phyloP scores from a whole-genome alignment of 2,113 vertebrate genomes.

The Ramphastos sulfuratus region DNA sequence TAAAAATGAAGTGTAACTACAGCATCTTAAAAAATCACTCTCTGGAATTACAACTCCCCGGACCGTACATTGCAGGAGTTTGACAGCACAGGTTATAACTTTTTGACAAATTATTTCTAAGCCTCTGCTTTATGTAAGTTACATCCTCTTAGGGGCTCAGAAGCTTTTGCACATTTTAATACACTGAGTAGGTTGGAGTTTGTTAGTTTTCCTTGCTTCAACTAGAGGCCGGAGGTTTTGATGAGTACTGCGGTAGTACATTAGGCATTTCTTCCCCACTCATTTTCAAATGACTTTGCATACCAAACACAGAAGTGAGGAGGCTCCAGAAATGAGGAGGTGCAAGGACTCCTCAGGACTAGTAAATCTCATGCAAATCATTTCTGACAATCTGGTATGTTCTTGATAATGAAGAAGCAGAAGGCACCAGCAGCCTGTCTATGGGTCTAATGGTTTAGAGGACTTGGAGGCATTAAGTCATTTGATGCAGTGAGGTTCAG shows the following conservation, averaged over 20 bases:
- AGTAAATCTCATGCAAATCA: neutral
- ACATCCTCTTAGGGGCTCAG: neutral
- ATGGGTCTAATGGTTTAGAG: neutral
- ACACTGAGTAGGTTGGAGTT: neutral
- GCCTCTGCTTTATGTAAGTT: constrained; percentile 32
- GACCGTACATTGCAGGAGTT: neutral
- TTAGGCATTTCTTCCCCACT: neutral
- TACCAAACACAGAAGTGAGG: neutral
- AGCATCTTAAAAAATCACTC: constrained; percentile 24
- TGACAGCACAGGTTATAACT: constrained; percentile 6
- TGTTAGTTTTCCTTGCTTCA: constrained; percentile 26
- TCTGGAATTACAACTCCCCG: neutral
- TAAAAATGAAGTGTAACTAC: constrained; percentile 20
- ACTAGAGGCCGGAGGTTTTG: neutral
- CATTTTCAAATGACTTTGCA: neutral
- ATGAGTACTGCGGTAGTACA: neutral
- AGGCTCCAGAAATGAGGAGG: neutral
- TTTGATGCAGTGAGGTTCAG: neutral
- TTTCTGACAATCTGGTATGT: neutral
- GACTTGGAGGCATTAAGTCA: neutral
- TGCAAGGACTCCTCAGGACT: neutral
- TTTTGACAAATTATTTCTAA: constrained; percentile 25
- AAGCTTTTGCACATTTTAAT: constrained; percentile 12
- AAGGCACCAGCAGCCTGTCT: neutral
- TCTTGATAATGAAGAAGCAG: neutral